These are phyloP conservation scores for Lymantria monacha DNA, from an alignment of 2,888 invertebrate species.

Conservation along the genomic window DNA sequence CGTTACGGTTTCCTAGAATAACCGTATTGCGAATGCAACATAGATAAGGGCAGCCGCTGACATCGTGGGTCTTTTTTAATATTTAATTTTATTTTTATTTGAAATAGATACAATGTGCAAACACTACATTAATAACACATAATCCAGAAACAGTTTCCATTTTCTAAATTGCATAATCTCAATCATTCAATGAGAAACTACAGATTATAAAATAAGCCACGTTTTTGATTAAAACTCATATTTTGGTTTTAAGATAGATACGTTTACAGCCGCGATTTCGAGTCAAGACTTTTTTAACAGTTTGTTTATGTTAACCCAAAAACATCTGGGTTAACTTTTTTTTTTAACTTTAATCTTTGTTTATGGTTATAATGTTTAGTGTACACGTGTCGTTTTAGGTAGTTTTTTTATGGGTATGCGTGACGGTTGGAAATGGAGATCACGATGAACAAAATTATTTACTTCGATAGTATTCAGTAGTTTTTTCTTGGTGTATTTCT, in stretches of 20 bases:
- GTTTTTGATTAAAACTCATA: constrained; percentile 1
- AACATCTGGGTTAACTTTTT: not conserved
- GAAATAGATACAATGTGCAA: too few species aligned
- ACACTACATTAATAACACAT: too few species aligned
- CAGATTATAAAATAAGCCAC: too few species aligned
- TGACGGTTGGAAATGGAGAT: not conserved
- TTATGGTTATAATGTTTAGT: constrained; percentile 1
- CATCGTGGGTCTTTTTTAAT: constrained; percentile 3
- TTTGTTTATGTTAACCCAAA: constrained; percentile 2
- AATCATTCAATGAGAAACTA: too few species aligned
- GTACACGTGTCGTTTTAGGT: not conserved
- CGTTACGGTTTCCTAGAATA: constrained; percentile 47
- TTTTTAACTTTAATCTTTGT: not conserved
- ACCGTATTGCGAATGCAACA: constrained; percentile 45
- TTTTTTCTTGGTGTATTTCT: too few species aligned
- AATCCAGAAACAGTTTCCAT: too few species aligned
- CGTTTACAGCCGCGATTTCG: not conserved
- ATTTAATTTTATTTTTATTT: not conserved
- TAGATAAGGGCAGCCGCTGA: constrained; percentile 29
- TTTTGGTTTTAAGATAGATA: not conserved
- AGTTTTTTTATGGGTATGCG: not conserved
- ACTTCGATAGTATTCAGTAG: not conserved
- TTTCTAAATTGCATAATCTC: too few species aligned
- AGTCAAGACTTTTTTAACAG: not conserved
- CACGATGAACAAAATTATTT: not conserved